Evolutionary conservation across 2,888 invertebrate genomes (phyloP), one percentile per base, ranked within the genome.

Genomic region (Coelogynopora nodosa): DNA sequence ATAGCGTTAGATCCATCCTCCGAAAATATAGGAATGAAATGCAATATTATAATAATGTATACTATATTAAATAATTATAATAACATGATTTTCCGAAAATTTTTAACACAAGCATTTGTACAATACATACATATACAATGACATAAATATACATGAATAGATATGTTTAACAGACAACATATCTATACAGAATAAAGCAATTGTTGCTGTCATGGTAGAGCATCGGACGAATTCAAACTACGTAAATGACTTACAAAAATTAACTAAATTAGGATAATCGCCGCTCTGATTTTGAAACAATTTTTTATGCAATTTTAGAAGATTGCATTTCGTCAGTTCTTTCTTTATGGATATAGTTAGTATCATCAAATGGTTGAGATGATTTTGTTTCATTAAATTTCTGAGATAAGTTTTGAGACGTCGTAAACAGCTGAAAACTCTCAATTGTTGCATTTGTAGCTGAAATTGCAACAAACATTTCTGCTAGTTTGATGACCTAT

Each of bases 401-500:
- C 27, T 74, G 10, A 74, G 23, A 74, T 10, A 49, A 18, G 18
- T 49, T 49, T 49, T 49, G 49, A 49, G 49, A 49, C 2, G 5
- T 23, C 74, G 27, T 26, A 23, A 74, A 74, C 23, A 23, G 23
- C 74, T 74, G 27, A 74, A 74, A 74, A n/a, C 27, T 74, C 23
- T 23, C 27, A 23, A 5, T 26, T 74, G 18, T 74, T 10, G 23
- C 23, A 74, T 74, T 74, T 74, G 74, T 26, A 13, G 74, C 74
- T 5, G 74, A 26, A 13, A 74, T 74, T 74, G 74, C 23, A 74
- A 74, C 23, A 74, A 74, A n/a, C 18, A 74, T 74, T 13, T 74
- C 74, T 74, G 74, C 74, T 74, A 74, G 74, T 74, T 74, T 74
- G 74, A 74, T 74, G 74, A 74, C 49, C 49, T 49, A 5, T 49